phyloP scores from a whole-genome alignment of 1,140 invertebrate genomes.

The Trichomalopsis sarcophagae region DNA sequence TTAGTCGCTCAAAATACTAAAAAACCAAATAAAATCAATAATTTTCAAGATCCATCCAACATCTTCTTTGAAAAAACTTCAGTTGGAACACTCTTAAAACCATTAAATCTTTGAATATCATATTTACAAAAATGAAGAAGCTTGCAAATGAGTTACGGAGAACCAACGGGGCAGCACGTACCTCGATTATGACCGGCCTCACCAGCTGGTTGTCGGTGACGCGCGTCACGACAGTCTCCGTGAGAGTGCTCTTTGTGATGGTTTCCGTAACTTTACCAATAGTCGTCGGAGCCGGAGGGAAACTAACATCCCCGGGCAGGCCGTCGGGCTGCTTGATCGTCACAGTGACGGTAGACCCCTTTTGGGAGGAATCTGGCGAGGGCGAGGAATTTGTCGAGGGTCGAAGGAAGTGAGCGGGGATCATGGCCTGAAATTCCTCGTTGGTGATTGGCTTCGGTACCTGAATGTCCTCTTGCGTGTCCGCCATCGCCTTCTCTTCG shows the following conservation, averaged over 20 bases:
- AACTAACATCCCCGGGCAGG: conserved; percentile 77
- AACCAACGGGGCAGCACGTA: conserved; percentile 73
- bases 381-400: conserved; percentile 75
- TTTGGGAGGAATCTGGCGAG: conserved; percentile 69
- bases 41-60: neutral
- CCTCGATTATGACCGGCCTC: conserved; percentile 90
- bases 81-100: conserved; percentile 46
- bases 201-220: conserved; percentile 92
- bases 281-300: conserved; percentile 88
- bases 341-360: conserved; percentile 79
- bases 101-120: conserved; percentile 11
- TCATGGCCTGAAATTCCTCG: conserved; percentile 95
- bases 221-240: conserved; percentile 93
- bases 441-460: conserved; percentile 89
- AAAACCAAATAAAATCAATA: neutral
- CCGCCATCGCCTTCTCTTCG: conserved; percentile 56
- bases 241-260: conserved; percentile 95
- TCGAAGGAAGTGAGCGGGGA: conserved; percentile 89
- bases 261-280: conserved; percentile 92
- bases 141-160: conserved; percentile 57
- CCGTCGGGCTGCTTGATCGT: conserved; percentile 83
- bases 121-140: conserved; percentile 52
- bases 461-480: conserved; percentile 74
- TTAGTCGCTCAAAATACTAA: neutral
- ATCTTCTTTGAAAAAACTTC: neutral